phyloP scores from a whole-genome alignment of 2,888 invertebrate species.

The Calephelis perditalis region DNA sequence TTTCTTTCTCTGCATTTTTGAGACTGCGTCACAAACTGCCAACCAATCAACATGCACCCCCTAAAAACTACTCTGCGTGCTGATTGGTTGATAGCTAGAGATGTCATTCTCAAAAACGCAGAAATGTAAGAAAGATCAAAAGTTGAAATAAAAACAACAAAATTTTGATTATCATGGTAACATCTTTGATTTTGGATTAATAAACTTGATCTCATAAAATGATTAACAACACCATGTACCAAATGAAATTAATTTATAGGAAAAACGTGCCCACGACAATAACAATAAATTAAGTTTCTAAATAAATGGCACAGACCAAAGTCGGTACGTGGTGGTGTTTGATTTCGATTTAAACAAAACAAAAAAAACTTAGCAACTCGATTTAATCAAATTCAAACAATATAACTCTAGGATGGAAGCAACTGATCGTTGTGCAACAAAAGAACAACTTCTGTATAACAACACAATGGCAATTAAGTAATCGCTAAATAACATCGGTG shows the following conservation, averaged over 20 bases:
- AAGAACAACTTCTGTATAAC: conserved; percentile 58
- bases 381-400: conserved; percentile 55
- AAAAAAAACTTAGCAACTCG: conserved; percentile 54
- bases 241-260: conserved; percentile 62
- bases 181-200: conserved; percentile 52
- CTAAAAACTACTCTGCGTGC: too few species aligned
- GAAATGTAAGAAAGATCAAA: conserved; percentile 21
- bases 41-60: too few species aligned
- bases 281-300: conserved; percentile 65
- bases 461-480: conserved; percentile 73
- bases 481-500: conserved; percentile 77
- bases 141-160: conserved; percentile 33
- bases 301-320: conserved; percentile 75
- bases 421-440: conserved; percentile 59
- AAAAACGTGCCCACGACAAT: conserved; percentile 53
- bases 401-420: conserved; percentile 71
- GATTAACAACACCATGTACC: conserved; percentile 71
- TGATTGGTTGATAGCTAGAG: too few species aligned
- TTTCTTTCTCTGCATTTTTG: too few species aligned
- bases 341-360: conserved; percentile 56
- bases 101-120: too few species aligned
- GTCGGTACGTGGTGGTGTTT: conserved; percentile 63
- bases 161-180: conserved; percentile 39
- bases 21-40: too few species aligned
- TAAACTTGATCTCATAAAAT: conserved; percentile 53